Evolutionary conservation across 2,113 vertebrate species (phyloP), one percentile per base, ranked within the genome.

Genomic region (Mus pahari): DNA sequence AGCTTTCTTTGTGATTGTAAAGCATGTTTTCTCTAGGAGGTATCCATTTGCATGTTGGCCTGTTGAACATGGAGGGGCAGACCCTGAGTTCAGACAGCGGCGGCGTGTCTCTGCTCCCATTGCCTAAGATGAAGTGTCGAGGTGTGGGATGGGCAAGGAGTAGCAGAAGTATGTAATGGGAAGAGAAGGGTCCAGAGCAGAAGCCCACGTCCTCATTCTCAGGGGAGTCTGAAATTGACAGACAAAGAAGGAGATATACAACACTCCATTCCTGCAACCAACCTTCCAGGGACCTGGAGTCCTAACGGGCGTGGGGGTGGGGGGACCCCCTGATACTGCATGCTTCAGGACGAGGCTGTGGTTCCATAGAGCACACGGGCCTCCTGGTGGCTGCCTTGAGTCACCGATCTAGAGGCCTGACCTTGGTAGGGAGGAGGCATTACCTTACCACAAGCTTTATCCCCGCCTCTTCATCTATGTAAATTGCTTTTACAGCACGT

Each of bases 321-420:
- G 53, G 33, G 7, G 4, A 26, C 45, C 10, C 10, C 48, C 45
- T 77, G 24, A 19, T n/a, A 12, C 13, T 48, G 36, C 3, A 22
- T 28, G 22, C 0, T 42, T 53, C 19, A 5, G 0, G 1, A 4
- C 73, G 77, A 39, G 36, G 66, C 24, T 36, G 3, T n/a, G 53
- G 2, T 55, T 86, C 12, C 2, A 10, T 19, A 5, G 94, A 20
- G 7, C 33, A 0, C 28, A 8, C 22, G 31, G 66, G 86, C 93
- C 82, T 89, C 89, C 86, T 86, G 93, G 89, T 92, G 86, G 86
- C 78, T 3, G 20, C 64, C 53, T 62, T 50, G 58, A 31, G 9
- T 73, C 93, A 17, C 5, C 2, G 36, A 64, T 26, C 92, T 68
- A 48, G 45, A 74, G 66, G 20, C 68, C 53, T 91, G 50, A 6